Base-by-base conservation (phyloP, 2,888 invertebrate species). In the Panopea generosa region DNA sequence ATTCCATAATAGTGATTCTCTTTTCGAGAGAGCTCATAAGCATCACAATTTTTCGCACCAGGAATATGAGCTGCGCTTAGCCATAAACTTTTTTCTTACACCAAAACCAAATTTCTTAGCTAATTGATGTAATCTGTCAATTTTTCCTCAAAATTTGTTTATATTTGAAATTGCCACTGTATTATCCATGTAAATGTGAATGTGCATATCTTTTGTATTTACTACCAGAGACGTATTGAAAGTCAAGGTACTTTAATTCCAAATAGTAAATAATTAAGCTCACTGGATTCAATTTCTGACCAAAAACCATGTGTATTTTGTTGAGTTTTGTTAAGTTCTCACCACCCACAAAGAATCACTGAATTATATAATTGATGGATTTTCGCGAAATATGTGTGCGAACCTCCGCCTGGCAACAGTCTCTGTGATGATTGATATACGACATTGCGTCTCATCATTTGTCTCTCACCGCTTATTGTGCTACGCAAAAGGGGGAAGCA, bases 121-220 rank as follows among this genome's bases (percentile, higher is more conserved):
- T 18, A 81, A 27, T 24, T n/a, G 14, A 62, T 71, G 77, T 63
- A 61, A 65, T 45, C 22, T 20, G 9, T 2, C 40, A 45, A 66
- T 74, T 33, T 49, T 53, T n/a, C 74, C 63, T 14, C 75, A 71
- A 56, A 57, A 56, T 33, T 74, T 50, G 24, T 52, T 62, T 14
- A 75, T 24, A 50, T 71, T 75, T 53, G 29, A n/a, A n/a, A 79
- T 62, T 16, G 71, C 65, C n/a, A 70, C 70, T n/a, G 66, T 59
- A 40, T 70, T 70, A 40, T 78, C 78, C 33, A 61, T 45, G 9
- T 50, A 22, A 11, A 73, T 9, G 38, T 55, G 29, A 11, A 78
- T 43, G 61, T 74, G 74, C 1, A n/a, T 43, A 67, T 65, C 16
- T 57, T 69, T 22, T 29, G 1, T 20, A 20, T 26, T 7, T 3